Percentiles rank a stretch among this genome's conserved stretches.
phyloP scores from a whole-genome alignment of 2,888 invertebrate genomes.

The Liopterus haemorrhoidalis region DNA sequence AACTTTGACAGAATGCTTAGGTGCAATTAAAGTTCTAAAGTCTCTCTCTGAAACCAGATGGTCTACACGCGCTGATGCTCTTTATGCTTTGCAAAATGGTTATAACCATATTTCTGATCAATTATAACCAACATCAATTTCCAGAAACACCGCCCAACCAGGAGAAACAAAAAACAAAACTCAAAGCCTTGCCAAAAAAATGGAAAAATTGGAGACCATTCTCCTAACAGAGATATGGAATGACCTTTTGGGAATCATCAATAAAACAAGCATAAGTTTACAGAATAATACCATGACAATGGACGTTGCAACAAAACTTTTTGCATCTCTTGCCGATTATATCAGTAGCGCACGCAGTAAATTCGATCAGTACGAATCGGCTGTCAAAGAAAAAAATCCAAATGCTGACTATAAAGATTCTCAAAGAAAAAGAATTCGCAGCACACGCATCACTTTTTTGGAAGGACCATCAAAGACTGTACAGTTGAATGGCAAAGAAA shows the following conservation, averaged over 20 bases:
- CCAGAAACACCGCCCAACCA: conserved; percentile 9
- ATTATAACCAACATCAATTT: too few relatives aligned
- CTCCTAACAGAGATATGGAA: conserved; percentile 31
- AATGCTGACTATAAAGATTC: conserved; percentile 16
- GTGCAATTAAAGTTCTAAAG: conserved; percentile 20
- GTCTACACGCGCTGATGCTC: conserved; percentile 26
- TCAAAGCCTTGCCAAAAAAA: conserved; percentile 10
- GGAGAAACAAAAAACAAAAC: conserved; percentile 11
- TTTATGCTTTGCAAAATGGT: conserved; percentile 18
- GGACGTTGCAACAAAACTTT: conserved; percentile 19
- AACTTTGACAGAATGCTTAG: conserved; percentile 14
- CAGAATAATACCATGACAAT: conserved; percentile 12
- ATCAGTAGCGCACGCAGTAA: conserved; percentile 9
- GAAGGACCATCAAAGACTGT: too few relatives aligned
- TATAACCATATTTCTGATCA: too few relatives aligned
- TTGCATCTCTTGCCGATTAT: conserved; percentile 12
- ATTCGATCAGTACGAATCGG: conserved; percentile 12
- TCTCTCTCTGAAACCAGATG: conserved; percentile 22
- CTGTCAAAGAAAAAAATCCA: conserved; percentile 18
- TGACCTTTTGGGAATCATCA: conserved; percentile 27
- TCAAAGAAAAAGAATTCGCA: conserved; percentile 23
- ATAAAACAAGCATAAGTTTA: conserved; percentile 28
- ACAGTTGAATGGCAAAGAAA: conserved; percentile 1
- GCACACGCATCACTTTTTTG: conserved; percentile 30
- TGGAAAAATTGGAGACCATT: conserved; percentile 9